These are phyloP conservation scores for Ectemnius lituratus DNA, from an alignment of 2,888 invertebrate genomes.

Conservation along the genomic window DNA sequence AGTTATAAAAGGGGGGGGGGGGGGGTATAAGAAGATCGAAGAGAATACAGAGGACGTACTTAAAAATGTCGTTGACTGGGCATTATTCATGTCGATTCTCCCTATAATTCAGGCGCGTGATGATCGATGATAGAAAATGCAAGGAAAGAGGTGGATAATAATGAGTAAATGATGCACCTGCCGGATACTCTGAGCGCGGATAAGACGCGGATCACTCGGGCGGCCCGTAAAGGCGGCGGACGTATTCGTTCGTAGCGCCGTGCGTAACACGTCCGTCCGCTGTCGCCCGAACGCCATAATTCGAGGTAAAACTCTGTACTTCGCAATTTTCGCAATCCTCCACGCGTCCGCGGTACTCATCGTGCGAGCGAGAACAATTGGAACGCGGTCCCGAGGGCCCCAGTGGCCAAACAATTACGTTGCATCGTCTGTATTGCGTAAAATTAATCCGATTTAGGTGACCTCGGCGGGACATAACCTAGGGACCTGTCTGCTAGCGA, in stretches of 20 bases:
- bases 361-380: slow-evolving; percentile 50
- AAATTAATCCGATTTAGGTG: slow-evolving; percentile 77
- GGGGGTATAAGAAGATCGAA: slow-evolving; percentile 13
- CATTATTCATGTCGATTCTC: slow-evolving; percentile 43
- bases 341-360: slow-evolving; percentile 69
- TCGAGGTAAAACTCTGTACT: slow-evolving; percentile 68
- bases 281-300: slow-evolving; percentile 65
- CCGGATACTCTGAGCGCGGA: slow-evolving; percentile 67
- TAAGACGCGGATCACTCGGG: slow-evolving; percentile 61
- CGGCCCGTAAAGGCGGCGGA: slow-evolving; percentile 61
- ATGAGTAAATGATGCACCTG: slow-evolving; percentile 69
- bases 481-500: slow-evolving; percentile 41
- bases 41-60: slow-evolving; percentile 37
- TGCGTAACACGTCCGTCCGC: slow-evolving; percentile 63
- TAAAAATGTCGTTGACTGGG: slow-evolving; percentile 36
- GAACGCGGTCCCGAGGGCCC: slow-evolving; percentile 48
- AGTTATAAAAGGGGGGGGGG: background rate
- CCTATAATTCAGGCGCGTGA: slow-evolving; percentile 30
- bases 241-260: slow-evolving; percentile 68
- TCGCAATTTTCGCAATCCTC: slow-evolving; percentile 66
- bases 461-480: slow-evolving; percentile 74
- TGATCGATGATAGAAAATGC: slow-evolving; percentile 43
- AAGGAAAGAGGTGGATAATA: slow-evolving; percentile 33
- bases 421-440: slow-evolving; percentile 72
- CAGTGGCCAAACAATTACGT: slow-evolving; percentile 63